Conservation (phyloP, 2,888 invertebrate genomes). For the Lasioglossum pauxillum region DNA sequence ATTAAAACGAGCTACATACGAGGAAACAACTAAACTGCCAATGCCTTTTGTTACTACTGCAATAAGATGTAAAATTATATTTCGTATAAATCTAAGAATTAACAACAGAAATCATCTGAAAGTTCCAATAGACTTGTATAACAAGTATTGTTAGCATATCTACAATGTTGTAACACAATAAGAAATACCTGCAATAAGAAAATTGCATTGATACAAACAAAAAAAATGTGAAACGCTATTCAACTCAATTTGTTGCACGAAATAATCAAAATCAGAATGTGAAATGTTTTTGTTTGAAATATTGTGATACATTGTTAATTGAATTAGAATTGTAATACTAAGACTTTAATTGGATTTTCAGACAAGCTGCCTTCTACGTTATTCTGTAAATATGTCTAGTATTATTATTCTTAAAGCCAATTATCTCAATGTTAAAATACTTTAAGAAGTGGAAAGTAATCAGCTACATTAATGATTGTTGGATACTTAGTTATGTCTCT, state of each 20-base stretch:
- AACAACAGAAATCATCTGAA: slow-evolving; percentile 28
- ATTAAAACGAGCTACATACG: slow-evolving; percentile 20
- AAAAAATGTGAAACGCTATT: neutral
- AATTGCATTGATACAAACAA: slow-evolving; percentile 12
- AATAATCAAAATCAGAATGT: slow-evolving; percentile 15
- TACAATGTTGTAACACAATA: slow-evolving; percentile 29
- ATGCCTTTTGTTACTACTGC: slow-evolving; percentile 29
- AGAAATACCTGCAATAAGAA: slow-evolving; percentile 1
- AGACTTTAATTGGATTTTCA: slow-evolving; percentile 56
- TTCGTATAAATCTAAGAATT: slow-evolving; percentile 28
- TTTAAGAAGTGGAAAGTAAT: slow-evolving; percentile 70
- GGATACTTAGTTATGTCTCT: slow-evolving; percentile 64
- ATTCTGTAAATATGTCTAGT: slow-evolving; percentile 78
- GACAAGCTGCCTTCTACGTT: slow-evolving; percentile 77
- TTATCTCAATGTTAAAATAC: slow-evolving; percentile 73
- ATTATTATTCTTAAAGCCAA: slow-evolving; percentile 78
- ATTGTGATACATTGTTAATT: slow-evolving; percentile 30
- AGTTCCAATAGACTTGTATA: slow-evolving; percentile 32
- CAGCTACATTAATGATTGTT: slow-evolving; percentile 69
- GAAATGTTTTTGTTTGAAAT: slow-evolving; percentile 22
- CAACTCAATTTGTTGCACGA: neutral
- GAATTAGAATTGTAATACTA: slow-evolving; percentile 39
- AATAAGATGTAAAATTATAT: slow-evolving; percentile 48
- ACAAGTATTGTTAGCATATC: slow-evolving; percentile 12
- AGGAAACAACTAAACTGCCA: slow-evolving; percentile 39